These are phyloP conservation scores for Oreochromis tanganicae DNA, from an alignment of 2,113 vertebrate genomes.

Conservation along the genomic window DNA sequence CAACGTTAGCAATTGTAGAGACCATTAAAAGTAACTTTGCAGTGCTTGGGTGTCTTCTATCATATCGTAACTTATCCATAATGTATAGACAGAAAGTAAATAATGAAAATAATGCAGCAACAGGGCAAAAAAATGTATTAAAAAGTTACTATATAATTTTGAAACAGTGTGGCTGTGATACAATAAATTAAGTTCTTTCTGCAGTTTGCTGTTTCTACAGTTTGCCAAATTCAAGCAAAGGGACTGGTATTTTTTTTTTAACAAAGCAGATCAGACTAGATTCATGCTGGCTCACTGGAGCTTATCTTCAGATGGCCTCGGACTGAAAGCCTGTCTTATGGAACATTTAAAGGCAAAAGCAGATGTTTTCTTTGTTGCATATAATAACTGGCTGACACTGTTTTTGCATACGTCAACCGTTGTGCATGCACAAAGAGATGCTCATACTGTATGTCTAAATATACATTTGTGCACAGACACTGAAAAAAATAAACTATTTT, in stretches of 20 bases:
- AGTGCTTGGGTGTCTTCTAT: background rate
- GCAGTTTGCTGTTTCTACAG: background rate
- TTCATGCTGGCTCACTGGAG: constrained; percentile 1
- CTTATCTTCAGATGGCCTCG: constrained; percentile 56
- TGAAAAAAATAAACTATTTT: background rate
- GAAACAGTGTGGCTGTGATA: constrained; percentile 1
- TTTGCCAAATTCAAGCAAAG: background rate
- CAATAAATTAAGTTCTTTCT: background rate
- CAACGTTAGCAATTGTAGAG: background rate
- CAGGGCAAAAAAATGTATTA: background rate
- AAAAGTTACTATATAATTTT: background rate
- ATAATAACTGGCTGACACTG: constrained; percentile 10
- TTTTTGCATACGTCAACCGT: background rate
- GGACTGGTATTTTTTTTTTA: background rate
- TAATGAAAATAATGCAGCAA: background rate
- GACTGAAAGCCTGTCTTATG: constrained; percentile 11
- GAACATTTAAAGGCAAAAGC: constrained; percentile 20
- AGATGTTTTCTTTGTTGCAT: constrained; percentile 18
- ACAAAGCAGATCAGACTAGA: background rate
- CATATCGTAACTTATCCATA: background rate
- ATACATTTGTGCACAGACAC: background rate
- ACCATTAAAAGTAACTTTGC: background rate
- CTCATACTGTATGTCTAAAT: background rate
- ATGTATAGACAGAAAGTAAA: background rate
- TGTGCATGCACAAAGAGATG: background rate